A percentile compares a stretch with the other conserved stretches of the same genome.
Evolutionary conservation across 1,140 invertebrate genomes (phyloP).

Genomic region (Calephelis virginiensis): DNA sequence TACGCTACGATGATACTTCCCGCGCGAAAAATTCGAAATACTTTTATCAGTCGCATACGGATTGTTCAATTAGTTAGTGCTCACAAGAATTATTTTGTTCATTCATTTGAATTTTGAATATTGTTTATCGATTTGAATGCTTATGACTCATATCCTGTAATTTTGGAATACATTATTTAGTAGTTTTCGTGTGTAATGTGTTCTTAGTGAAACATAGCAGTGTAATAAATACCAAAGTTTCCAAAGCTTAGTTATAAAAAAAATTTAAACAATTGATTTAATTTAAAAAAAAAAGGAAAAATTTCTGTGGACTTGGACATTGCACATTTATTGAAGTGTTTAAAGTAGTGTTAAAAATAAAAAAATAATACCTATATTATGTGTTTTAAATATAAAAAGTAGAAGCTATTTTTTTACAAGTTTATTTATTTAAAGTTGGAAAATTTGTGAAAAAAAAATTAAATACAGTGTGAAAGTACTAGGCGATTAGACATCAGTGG

Average conservation of each 20-base stretch:
- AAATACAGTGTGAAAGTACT: constrained; percentile 30
- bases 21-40: constrained; percentile 77
- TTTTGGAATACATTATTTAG: constrained; percentile 1
- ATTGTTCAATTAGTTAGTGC: constrained; percentile 34
- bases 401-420: too few species aligned
- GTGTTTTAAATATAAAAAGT: too few species aligned
- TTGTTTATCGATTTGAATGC: not conserved
- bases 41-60: constrained; percentile 67
- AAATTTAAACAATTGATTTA: constrained; percentile 10
- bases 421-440: not conserved
- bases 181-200: not conserved
- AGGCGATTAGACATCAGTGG: constrained; percentile 26
- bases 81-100: constrained; percentile 10
- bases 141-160: not conserved
- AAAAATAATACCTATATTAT: too few species aligned
- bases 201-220: constrained; percentile 8
- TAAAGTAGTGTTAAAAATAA: too few species aligned
- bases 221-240: constrained; percentile 46
- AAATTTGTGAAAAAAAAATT: constrained; percentile 20
- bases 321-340: too few species aligned
- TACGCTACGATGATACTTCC: constrained; percentile 51
- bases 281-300: not conserved
- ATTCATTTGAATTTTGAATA: constrained; percentile 6
- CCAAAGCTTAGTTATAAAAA: constrained; percentile 37
- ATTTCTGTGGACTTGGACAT: constrained; percentile 9